A percentile compares a stretch with the other conserved stretches of the same genome.
Conservation (phyloP, 2,113 vertebrate species). For the Romanogobio albipinnatus region DNA sequence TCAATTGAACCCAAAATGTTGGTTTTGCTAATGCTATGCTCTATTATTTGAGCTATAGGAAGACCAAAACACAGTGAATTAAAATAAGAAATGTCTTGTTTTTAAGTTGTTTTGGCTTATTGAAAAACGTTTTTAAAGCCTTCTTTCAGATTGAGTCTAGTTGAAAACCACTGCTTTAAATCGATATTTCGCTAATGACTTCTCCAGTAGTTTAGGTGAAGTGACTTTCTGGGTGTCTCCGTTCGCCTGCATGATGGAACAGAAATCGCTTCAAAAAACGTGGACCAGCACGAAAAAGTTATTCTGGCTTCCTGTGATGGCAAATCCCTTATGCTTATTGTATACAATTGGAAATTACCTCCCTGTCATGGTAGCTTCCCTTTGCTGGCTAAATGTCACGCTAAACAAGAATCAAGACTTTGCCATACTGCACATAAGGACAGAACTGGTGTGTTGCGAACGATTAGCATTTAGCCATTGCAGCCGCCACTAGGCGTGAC, state of each 20-base stretch:
- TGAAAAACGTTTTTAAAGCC: not conserved
- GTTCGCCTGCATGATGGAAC: not conserved
- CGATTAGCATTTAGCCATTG: slow-evolving; percentile 45
- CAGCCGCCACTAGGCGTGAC: slow-evolving; percentile 23
- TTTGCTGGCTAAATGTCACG: slow-evolving; percentile 33
- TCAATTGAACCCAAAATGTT: not conserved
- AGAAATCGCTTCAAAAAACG: not conserved
- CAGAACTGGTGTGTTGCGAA: slow-evolving; percentile 29
- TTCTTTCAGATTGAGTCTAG: not conserved
- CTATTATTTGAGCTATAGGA: too few species aligned
- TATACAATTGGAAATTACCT: slow-evolving; percentile 37
- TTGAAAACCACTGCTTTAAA: slow-evolving; percentile 12
- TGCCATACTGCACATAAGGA: slow-evolving; percentile 22
- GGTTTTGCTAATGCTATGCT: not conserved
- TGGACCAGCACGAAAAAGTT: not conserved
- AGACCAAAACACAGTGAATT: too few species aligned
- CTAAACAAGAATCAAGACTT: slow-evolving; percentile 36
- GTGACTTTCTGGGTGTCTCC: slow-evolving; percentile 53
- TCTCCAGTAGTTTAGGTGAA: slow-evolving; percentile 59
- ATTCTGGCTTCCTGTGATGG: not conserved
- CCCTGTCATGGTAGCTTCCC: slow-evolving; percentile 8
- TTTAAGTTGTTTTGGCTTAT: not conserved
- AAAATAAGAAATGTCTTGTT: not conserved
- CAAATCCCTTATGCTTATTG: slow-evolving; percentile 29
- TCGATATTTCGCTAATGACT: slow-evolving; percentile 61